phyloP scores from a whole-genome alignment of 92 coral and sea anemone species.

The Umimayanthus kanabou region DNA sequence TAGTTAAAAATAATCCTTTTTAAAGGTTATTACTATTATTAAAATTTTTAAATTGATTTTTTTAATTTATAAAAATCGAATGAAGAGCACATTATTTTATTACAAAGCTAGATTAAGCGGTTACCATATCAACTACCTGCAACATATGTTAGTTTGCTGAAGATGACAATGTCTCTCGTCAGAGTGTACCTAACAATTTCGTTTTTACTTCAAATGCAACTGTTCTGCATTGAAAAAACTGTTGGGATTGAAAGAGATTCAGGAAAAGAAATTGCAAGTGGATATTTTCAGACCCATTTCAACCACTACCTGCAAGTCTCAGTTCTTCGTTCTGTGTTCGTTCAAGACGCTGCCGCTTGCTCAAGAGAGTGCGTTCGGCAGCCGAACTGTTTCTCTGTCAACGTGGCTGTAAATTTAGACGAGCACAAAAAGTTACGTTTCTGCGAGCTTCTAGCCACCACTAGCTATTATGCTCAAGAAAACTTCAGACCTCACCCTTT shows the following conservation, averaged over 20 bases:
- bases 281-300: conserved; percentile 6
- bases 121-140: too few relatives aligned
- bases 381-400: not conserved
- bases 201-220: conserved; percentile 2
- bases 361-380: conserved; percentile 6
- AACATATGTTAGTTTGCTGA: too few relatives aligned
- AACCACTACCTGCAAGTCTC: conserved; percentile 28
- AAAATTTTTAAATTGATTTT: too few relatives aligned
- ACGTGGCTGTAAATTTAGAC: conserved; percentile 31
- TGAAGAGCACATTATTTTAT: too few relatives aligned
- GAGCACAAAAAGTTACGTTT: conserved; percentile 1
- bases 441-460: conserved; percentile 12
- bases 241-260: not conserved
- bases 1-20: too few relatives aligned
- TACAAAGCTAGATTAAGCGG: too few relatives aligned
- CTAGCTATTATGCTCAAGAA: not conserved
- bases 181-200: not conserved
- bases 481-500: not conserved
- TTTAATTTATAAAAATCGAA: too few relatives aligned
- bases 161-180: not conserved
- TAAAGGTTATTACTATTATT: too few relatives aligned
- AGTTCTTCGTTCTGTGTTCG: conserved; percentile 25
- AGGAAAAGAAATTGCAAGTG: not conserved
- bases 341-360: not conserved
- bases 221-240: not conserved